Conservation (phyloP, 2,797 vertebrate genomes). For the Anabacerthia variegaticeps region DNA sequence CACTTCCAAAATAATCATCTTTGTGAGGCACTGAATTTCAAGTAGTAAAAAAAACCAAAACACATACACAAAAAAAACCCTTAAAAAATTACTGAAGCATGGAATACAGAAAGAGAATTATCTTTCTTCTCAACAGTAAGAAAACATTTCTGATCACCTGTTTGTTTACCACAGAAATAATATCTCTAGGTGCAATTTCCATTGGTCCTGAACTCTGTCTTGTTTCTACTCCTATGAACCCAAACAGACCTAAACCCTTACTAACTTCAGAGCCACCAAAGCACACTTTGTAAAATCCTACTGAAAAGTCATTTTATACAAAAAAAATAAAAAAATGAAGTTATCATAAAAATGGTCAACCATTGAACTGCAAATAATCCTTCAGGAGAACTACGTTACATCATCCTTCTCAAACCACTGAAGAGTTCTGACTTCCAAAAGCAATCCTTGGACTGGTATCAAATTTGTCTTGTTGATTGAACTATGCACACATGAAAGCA, state of each 20-base stretch:
- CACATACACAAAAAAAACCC: too few relatives aligned
- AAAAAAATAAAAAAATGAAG: neutral
- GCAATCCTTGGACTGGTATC: neutral
- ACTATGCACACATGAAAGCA: conserved; percentile 9
- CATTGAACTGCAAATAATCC: neutral
- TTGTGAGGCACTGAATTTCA: neutral
- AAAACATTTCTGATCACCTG: neutral
- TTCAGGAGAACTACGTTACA: neutral
- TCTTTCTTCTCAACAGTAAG: neutral
- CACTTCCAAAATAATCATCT: neutral
- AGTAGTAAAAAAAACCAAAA: neutral
- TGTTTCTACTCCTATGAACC: neutral
- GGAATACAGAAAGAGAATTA: neutral
- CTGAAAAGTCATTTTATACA: neutral
- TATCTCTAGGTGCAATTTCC: neutral
- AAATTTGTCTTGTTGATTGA: conserved; percentile 4
- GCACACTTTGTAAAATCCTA: neutral
- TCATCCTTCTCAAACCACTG: neutral
- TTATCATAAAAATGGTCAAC: neutral
- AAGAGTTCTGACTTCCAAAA: conserved; percentile 17
- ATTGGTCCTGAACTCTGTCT: neutral
- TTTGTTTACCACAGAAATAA: neutral
- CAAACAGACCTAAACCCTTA: neutral
- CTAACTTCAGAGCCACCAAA: neutral
- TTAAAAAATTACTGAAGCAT: neutral